Conservation (phyloP, 2,888 invertebrate species). For the Temnothorax rugatulus region DNA sequence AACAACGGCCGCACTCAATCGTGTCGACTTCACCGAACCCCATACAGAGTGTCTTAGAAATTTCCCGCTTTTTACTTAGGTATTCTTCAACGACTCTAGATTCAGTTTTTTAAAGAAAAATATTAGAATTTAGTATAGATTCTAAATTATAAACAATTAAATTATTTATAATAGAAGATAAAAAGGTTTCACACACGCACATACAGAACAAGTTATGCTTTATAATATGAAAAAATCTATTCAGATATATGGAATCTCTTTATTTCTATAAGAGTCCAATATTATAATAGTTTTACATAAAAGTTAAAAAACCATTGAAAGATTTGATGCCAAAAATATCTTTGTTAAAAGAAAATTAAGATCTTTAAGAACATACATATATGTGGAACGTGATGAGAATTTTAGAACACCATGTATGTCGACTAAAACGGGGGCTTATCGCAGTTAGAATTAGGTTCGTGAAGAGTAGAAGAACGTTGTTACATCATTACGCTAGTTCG, state of each 20-base stretch:
- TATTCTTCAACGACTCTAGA: not conserved
- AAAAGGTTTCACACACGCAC: not conserved
- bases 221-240: not conserved
- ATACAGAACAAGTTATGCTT: not conserved
- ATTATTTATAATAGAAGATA: not conserved
- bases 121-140: not conserved
- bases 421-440: slow-evolving; percentile 71
- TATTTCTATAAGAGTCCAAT: not conserved
- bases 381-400: not conserved
- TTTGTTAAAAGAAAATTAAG: not conserved
- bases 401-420: slow-evolving; percentile 31
- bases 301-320: not conserved
- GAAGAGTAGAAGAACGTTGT: slow-evolving; percentile 81
- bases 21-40: slow-evolving; percentile 27
- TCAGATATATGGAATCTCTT: not conserved
- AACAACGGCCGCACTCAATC: slow-evolving; percentile 69
- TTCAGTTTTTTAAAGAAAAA: not conserved
- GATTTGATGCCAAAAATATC: not conserved
- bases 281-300: not conserved
- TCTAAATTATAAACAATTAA: not conserved
- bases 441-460: slow-evolving; percentile 82
- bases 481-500: slow-evolving; percentile 76
- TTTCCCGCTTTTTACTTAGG: slow-evolving; percentile 34
- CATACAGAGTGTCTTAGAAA: slow-evolving; percentile 41
- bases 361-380: not conserved